A percentile compares a stretch with the other conserved stretches of the same genome.
Conservation (phyloP, 23 tunicate genomes). For the Ciona savignyi region DNA sequence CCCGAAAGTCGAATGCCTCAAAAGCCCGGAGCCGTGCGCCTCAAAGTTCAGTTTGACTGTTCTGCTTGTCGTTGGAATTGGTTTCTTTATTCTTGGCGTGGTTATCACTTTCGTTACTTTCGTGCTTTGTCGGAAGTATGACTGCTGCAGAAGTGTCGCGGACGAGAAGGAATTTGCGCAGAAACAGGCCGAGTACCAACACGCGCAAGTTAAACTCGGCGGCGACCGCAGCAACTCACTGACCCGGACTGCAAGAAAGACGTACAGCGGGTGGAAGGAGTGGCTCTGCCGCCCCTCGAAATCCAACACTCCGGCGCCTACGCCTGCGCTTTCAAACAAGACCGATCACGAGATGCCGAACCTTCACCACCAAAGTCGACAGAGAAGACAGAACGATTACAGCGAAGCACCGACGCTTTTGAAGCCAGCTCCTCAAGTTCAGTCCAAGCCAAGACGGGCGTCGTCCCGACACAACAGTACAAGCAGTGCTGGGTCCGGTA, state of each 20-base stretch:
- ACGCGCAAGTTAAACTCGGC: conserved; percentile 5
- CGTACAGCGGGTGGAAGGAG: conserved; percentile 4
- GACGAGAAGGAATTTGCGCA: conserved; percentile 3
- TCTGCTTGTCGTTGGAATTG: conserved; percentile 12
- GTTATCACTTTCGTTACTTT: neutral
- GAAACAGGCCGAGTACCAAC: conserved; percentile 27
- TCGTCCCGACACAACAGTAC: conserved; percentile 42
- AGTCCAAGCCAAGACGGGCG: conserved; percentile 8
- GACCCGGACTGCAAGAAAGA: conserved; percentile 10
- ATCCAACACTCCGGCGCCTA: conserved; percentile 20
- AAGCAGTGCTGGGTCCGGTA: conserved; percentile 23
- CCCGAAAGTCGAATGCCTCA: neutral
- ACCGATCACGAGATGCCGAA: conserved; percentile 1
- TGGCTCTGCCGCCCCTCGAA: conserved; percentile 6
- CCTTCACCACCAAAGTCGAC: neutral
- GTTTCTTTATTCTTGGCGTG: conserved; percentile 11
- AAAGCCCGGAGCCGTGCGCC: neutral
- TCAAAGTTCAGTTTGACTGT: neutral
- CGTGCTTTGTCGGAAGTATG: neutral
- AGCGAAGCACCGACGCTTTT: conserved; percentile 32
- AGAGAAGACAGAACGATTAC: conserved; percentile 29
- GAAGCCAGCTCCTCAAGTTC: neutral
- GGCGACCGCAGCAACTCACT: conserved; percentile 27
- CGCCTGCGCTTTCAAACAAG: conserved; percentile 23
- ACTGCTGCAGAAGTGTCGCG: neutral